Conservation (phyloP, 2,888 invertebrate species). For the Tetranychus truncatus region DNA sequence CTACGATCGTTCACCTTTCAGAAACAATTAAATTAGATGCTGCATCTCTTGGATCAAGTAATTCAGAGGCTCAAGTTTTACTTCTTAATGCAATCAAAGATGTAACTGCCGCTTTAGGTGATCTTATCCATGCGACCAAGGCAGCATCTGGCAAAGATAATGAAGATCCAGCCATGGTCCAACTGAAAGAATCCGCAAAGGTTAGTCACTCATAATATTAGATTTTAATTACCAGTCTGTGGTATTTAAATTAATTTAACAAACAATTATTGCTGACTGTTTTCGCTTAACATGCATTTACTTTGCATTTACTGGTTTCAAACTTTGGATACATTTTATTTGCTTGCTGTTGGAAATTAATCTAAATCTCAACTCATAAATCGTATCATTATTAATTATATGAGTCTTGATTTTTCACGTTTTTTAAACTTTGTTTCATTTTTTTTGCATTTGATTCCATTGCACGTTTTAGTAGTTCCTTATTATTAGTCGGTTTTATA, state of each 20-base stretch:
- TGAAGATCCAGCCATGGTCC: constrained; percentile 83
- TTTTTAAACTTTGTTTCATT: no score
- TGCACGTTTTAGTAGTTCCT: neutral
- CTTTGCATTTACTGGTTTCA: no score
- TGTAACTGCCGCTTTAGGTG: constrained; percentile 86
- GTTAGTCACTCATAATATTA: constrained; percentile 36
- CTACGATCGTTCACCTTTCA: constrained; percentile 85
- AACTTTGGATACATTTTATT: no score
- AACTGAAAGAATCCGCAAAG: constrained; percentile 89
- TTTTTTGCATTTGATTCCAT: neutral
- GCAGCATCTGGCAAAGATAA: constrained; percentile 87
- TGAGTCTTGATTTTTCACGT: no score
- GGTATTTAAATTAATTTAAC: neutral
- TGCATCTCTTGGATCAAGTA: constrained; percentile 73
- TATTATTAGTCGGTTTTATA: neutral
- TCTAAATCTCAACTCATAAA: no score
- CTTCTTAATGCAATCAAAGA: constrained; percentile 94
- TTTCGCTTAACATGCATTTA: no score
- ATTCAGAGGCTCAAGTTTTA: constrained; percentile 92
- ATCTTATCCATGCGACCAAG: constrained; percentile 90
- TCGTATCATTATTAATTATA: no score
- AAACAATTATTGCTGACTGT: no score
- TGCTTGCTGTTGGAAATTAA: no score
- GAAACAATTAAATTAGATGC: constrained; percentile 96
- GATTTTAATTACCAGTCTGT: neutral